These are phyloP conservation scores for Pangasius sanitwongsei DNA, from an alignment of 2,797 vertebrate species.

Conservation along the genomic window DNA sequence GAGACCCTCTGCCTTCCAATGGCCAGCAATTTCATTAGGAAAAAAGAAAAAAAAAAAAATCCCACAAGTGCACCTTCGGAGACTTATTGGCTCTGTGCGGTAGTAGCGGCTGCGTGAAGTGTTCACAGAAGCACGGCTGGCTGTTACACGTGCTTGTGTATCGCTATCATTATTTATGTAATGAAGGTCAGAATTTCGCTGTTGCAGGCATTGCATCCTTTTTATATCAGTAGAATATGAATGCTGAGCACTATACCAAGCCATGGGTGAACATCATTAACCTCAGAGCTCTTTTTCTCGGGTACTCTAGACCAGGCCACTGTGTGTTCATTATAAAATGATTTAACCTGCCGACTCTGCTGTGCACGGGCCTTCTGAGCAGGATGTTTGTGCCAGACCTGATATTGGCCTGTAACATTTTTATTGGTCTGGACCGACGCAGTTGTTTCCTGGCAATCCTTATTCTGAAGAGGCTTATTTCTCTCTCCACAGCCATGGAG, in stretches of 20 bases:
- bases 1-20: background rate
- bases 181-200: background rate
- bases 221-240: conserved; percentile 7
- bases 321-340: conserved; percentile 30
- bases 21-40: background rate
- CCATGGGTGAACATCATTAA: conserved; percentile 34
- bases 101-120: background rate
- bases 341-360: conserved; percentile 17
- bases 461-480: conserved; percentile 30
- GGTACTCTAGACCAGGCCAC: background rate
- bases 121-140: background rate
- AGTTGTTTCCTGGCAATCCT: background rate
- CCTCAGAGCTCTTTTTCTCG: background rate
- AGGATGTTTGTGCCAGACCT: conserved; percentile 25
- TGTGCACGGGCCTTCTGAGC: conserved; percentile 21
- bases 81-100: background rate
- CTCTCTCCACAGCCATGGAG: conserved; percentile 70
- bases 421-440: conserved; percentile 8
- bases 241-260: background rate
- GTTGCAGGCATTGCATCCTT: background rate
- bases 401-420: conserved; percentile 18
- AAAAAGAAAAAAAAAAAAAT: background rate
- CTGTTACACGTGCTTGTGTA: background rate
- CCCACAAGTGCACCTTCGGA: background rate
- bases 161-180: conserved; percentile 1